These are phyloP conservation scores for Rhabdomys dilectus DNA, from an alignment of 2,113 vertebrate species.

Conservation along the genomic window DNA sequence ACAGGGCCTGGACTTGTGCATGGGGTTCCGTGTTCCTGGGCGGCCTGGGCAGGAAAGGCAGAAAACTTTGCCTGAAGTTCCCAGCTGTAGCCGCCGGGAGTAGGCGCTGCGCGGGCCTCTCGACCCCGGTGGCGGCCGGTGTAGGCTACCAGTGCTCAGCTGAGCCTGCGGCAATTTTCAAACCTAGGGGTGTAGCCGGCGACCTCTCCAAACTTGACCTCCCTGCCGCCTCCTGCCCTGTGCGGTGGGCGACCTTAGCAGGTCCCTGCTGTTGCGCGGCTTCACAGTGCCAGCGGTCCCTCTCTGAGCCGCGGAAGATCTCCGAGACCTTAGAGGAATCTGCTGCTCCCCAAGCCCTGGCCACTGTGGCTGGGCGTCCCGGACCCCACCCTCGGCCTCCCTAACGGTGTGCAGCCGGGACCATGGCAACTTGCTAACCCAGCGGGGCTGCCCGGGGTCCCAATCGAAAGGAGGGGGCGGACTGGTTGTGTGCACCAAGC, in stretches of 20 bases:
- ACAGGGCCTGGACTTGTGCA: slow-evolving; percentile 32
- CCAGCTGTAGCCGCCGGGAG: slow-evolving; percentile 55
- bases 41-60: neutral
- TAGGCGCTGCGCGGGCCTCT: slow-evolving; percentile 53
- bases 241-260: neutral
- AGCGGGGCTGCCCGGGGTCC: neutral
- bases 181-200: neutral
- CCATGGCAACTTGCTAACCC: neutral
- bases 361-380: neutral
- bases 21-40: neutral
- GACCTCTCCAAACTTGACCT: neutral
- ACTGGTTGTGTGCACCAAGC: neutral
- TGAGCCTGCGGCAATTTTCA: neutral
- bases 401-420: neutral
- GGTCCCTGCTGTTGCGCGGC: neutral
- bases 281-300: neutral
- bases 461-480: neutral
- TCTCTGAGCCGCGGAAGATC: neutral
- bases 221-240: neutral
- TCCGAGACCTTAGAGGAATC: neutral
- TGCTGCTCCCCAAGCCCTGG: neutral
- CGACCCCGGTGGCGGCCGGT: neutral
- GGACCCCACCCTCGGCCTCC: no score
- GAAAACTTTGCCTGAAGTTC: slow-evolving; percentile 82
- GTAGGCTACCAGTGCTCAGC: neutral